Base-by-base conservation (phyloP, 2,797 vertebrate species). In the Lacerta bilineata region DNA sequence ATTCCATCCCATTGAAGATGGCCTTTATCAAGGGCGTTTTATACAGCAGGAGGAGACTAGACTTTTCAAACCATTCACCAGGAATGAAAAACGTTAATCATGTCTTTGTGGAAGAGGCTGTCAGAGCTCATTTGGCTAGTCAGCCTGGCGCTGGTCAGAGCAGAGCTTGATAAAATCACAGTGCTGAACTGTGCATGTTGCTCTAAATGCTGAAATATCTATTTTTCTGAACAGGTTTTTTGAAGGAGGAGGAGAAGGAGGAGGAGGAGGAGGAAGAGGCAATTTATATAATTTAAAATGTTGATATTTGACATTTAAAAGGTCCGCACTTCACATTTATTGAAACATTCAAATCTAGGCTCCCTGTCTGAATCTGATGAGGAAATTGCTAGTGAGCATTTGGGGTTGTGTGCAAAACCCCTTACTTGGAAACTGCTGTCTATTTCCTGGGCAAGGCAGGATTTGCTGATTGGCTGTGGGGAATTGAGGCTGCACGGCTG, bases 31-130 rank as follows among this genome's bases (percentile, higher is more conserved):
- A 61, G 74, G 68, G 80, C 39, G 59, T 90, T 76, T 80, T 64
- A 36, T 20, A 59, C 33, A 72, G 7, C 1, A 0, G 0, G 29
- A 88, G 41, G 15, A 13, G 15, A 13, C 87, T 85, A 85, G 66
- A 25, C 89, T 91, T 76, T 95, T 92, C 86, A 88, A 82, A 89
- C 92, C 92, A 88, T 93, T 95, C 87, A 91, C 89, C 90, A 91
- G 92, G 92, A 86, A 92, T 90, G 92, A 91, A 55, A 89, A 90
- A 77, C 0, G 5, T 84, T 84, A 90, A 91, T 85, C 87, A 89
- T 71, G 41, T 83, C 77, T 88, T 93, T 93, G 87, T 83, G 88
- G 75, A 90, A 68, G 39, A 25, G 55, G 83, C 88, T 94, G 92
- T 90, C 93, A 92, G 85, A 76, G 77, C 92, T 91, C 83, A 93